Conservation (phyloP, 1,140 invertebrate genomes). For the Paralvinella palmiformis region DNA sequence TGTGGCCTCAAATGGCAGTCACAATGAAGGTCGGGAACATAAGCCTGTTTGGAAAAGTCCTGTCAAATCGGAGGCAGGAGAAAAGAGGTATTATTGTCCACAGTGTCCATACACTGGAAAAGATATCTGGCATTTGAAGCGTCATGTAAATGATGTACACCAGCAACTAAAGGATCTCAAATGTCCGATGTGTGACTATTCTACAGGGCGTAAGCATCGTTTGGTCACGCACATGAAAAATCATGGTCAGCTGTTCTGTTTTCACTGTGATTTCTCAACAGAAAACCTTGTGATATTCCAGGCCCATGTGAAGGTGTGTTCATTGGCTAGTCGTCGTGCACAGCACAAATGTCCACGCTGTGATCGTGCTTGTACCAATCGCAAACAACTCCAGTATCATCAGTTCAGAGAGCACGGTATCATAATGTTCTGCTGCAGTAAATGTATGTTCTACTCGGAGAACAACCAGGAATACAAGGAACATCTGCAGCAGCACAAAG, state of each 20-base stretch:
- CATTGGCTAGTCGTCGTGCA: not conserved
- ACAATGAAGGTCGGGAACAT: not conserved
- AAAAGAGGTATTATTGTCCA: constrained; percentile 1
- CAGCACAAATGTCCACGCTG: constrained; percentile 7
- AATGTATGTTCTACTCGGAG: not conserved
- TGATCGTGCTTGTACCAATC: not conserved
- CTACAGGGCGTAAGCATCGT: constrained; percentile 11
- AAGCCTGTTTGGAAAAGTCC: not conserved
- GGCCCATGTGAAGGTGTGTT: constrained; percentile 6
- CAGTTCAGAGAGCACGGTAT: not conserved
- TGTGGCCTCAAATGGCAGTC: not conserved
- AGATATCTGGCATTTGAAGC: constrained; percentile 18
- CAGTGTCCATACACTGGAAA: constrained; percentile 17
- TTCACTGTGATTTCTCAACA: constrained; percentile 13
- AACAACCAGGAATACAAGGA: no score
- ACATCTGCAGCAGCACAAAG: no score
- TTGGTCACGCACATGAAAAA: constrained; percentile 15
- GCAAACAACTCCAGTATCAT: not conserved
- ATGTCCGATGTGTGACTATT: constrained; percentile 16
- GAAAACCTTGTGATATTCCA: constrained; percentile 8
- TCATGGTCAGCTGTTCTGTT: constrained; percentile 15
- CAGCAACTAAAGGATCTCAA: constrained; percentile 5
- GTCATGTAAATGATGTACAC: constrained; percentile 17
- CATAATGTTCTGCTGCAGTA: not conserved
- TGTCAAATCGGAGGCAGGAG: not conserved